These are phyloP conservation scores for Gambelia wislizenii DNA, from an alignment of 2,797 vertebrate species.

Conservation along the genomic window DNA sequence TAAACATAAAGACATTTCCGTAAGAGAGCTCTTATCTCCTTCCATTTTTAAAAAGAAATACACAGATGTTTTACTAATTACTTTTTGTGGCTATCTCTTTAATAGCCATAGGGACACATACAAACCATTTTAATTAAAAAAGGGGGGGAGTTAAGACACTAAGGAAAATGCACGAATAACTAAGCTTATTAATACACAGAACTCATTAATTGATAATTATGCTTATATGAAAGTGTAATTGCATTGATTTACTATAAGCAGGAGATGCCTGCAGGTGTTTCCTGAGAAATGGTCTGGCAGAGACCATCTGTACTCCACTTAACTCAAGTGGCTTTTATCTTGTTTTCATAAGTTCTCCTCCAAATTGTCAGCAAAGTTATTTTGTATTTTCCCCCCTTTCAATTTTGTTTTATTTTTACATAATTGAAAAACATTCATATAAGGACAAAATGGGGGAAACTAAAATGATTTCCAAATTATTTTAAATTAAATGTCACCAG, in stretches of 20 bases:
- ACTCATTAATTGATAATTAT: conserved; percentile 63
- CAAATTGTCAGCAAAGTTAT: not conserved
- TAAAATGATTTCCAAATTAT: not conserved
- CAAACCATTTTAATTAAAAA: conserved; percentile 56
- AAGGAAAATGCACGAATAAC: conserved; percentile 54
- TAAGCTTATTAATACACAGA: conserved; percentile 56
- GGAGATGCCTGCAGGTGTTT: conserved; percentile 24
- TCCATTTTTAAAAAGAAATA: conserved; percentile 19
- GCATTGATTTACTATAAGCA: conserved; percentile 51
- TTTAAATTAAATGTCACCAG: not conserved
- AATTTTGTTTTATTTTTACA: not conserved
- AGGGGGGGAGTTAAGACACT: conserved; percentile 48
- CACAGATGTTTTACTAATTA: conserved; percentile 54
- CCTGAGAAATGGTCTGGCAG: conserved; percentile 22
- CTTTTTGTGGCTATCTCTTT: conserved; percentile 56
- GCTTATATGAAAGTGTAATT: conserved; percentile 46
- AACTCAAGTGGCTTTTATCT: conserved; percentile 7
- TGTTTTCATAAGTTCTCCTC: conserved; percentile 17
- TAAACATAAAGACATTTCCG: conserved; percentile 52
- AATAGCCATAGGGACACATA: conserved; percentile 49
- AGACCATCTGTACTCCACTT: conserved; percentile 13
- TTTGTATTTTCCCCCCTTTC: not conserved
- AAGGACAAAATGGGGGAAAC: not conserved
- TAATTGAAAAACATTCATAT: not conserved
- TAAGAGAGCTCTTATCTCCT: conserved; percentile 56